Evolutionary conservation across 2,113 vertebrate species (phyloP), one percentile per base, ranked within the genome.

Genomic region (Mus pahari): DNA sequence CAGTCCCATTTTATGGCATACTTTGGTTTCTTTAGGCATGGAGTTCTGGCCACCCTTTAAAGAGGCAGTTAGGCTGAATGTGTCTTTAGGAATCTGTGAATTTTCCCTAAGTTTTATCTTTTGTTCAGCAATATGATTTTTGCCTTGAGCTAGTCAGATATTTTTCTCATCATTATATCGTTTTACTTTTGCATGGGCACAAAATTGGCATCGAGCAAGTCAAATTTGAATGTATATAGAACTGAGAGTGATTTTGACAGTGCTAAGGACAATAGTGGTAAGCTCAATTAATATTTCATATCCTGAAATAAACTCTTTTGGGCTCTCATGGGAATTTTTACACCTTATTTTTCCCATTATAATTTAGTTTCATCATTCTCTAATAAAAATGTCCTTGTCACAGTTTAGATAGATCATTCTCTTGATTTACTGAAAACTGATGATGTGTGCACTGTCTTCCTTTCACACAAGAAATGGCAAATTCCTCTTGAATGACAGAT

Each of bases 331-430:
- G 64, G 19, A 73, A 75, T 31, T 55, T 71, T 96, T 70, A 68
- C 68, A 62, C 19, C 17, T 81, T 81, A 75, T 48, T 94, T 81
- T 64, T 28, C 45, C 50, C 45, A 60, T 36, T 48, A 33, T 5
- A 60, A 64, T 87, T 31, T n/a, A 91, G 86, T 86, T 89, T 77
- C 45, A 89, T 92, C 50, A 91, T 94, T 93, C 20, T 95, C 79
- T 90, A 94, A 86, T 39, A 84, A 84, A 93, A 94, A 90, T 77
- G 50, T 92, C 12, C 28, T 89, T 92, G 86, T n/a, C 74, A 84
- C 5, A n/a, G 55, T 62, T 92, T 90, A 39, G 36, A 78, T 71
- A 62, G 33, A 66, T 26, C 7, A 10, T 66, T 82, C 36, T 91
- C n/a, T 86, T 86, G 50, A n/a, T 86, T 90, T 93, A 58, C 42